These are phyloP conservation scores for Campoletis sonorensis DNA, from an alignment of 1,140 invertebrate species.

Conservation along the genomic window DNA sequence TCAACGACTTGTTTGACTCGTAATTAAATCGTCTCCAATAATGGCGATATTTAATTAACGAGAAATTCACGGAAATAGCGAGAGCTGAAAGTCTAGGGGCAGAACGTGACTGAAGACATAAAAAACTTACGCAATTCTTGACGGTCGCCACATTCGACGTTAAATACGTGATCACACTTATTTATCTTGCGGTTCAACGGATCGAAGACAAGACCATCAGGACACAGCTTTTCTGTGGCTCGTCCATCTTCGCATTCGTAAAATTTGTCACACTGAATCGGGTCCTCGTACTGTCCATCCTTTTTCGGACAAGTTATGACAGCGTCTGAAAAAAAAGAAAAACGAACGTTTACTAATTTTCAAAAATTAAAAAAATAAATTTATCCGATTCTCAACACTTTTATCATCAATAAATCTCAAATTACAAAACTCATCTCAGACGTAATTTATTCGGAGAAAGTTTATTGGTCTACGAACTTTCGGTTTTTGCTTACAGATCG, in stretches of 20 bases:
- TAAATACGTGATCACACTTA: conserved; percentile 94
- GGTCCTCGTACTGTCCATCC: conserved; percentile 87
- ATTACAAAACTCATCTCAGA: no score
- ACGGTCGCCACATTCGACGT: conserved; percentile 91
- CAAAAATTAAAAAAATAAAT: no score
- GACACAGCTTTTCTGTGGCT: conserved; percentile 86
- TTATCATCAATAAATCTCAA: no score
- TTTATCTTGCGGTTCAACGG: conserved; percentile 88
- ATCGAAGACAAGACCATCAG: conserved; percentile 92
- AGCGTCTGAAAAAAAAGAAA: conserved; percentile 76
- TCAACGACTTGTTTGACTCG: not conserved
- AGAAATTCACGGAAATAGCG: conserved; percentile 12
- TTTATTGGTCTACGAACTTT: no score
- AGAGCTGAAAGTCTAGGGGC: not conserved
- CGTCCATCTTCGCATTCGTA: conserved; percentile 87
- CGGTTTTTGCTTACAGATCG: no score
- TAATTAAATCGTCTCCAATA: not conserved
- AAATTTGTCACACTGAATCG: conserved; percentile 90
- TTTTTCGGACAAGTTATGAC: conserved; percentile 85
- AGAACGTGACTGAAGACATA: conserved; percentile 17
- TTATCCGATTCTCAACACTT: no score
- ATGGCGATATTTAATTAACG: not conserved
- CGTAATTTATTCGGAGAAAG: no score
- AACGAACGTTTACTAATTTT: not conserved
- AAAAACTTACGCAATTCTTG: conserved; percentile 90